Conservation (phyloP, 2,113 vertebrate genomes). For the Cepphus grylle region DNA sequence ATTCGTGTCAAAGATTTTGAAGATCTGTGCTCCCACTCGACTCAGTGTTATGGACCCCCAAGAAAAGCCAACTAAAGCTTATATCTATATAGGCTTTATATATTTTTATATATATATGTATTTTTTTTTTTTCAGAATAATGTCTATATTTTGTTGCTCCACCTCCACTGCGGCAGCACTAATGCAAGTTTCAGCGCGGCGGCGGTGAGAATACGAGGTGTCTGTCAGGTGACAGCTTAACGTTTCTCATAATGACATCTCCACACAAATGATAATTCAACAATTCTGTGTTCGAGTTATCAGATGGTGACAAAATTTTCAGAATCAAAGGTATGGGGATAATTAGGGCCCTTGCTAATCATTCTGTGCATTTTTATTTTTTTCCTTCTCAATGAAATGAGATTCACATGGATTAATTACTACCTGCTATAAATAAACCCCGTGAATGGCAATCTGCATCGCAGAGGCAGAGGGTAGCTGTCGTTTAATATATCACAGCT, state of each 20-base stretch:
- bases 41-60: background rate
- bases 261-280: constrained; percentile 24
- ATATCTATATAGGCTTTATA: background rate
- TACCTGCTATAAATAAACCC: constrained; percentile 80
- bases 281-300: constrained; percentile 13
- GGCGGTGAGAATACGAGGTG: background rate
- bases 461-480: constrained; percentile 76
- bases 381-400: constrained; percentile 56
- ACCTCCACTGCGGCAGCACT: background rate
- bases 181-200: background rate
- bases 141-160: background rate
- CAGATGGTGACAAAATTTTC: constrained; percentile 37
- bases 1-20: background rate
- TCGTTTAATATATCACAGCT: constrained; percentile 76
- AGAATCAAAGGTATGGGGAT: constrained; percentile 63
- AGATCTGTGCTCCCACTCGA: background rate
- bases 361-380: constrained; percentile 33
- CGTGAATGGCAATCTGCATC: constrained; percentile 62
- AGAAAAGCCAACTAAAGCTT: background rate
- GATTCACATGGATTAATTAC: constrained; percentile 78
- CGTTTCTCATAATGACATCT: background rate
- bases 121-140: background rate
- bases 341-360: constrained; percentile 76
- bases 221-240: background rate
- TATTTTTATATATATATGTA: background rate